Conservation (phyloP, 2,797 vertebrate genomes). For the Sebastes paucispinis region DNA sequence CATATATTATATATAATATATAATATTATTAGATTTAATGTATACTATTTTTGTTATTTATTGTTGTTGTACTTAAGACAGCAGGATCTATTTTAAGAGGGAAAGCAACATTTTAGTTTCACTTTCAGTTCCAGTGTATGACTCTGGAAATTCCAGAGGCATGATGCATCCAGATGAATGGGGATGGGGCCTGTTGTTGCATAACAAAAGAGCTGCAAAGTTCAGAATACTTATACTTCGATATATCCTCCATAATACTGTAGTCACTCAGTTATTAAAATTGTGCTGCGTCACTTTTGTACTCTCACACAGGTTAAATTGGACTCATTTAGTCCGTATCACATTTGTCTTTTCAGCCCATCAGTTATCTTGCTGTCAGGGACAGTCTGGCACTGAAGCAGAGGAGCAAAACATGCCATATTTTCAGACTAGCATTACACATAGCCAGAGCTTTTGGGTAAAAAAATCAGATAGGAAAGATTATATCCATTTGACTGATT, state of each 20-base stretch:
- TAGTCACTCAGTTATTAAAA: not conserved
- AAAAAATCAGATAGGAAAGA: not conserved
- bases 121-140: not conserved
- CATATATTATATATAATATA: too few species aligned
- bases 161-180: not conserved
- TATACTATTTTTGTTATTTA: too few species aligned
- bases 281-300: not conserved
- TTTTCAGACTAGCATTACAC: not conserved
- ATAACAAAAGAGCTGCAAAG: slow-evolving; percentile 5
- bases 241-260: not conserved
- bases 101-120: not conserved
- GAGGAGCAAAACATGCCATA: not conserved
- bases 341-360: not conserved
- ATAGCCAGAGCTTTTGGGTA: not conserved
- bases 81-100: not conserved
- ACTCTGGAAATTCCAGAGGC: not conserved
- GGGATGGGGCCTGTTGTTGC: not conserved
- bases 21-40: too few species aligned
- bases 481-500: not conserved
- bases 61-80: not conserved
- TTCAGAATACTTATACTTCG: not conserved
- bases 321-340: not conserved
- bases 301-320: not conserved
- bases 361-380: not conserved
- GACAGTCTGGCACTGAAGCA: not conserved